Conservation (phyloP, 2,113 vertebrate species). For the Stigmatopora argus region DNA sequence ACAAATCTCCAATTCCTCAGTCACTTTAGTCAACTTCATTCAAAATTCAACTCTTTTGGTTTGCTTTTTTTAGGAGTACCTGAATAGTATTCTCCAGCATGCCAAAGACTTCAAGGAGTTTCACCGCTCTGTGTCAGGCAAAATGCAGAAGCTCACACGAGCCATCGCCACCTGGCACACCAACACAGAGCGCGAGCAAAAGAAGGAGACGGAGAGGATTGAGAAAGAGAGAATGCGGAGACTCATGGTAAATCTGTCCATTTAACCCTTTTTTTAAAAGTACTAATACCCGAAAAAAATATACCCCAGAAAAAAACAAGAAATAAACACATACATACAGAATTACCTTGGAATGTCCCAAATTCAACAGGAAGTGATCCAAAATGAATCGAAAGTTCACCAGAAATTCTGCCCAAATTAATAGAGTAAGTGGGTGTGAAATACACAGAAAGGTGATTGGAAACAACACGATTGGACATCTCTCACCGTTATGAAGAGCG, state of each 20-base stretch:
- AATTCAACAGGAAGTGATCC: too few relatives aligned
- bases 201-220: conserved; percentile 95
- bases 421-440: too few relatives aligned
- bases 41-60: background rate
- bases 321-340: too few relatives aligned
- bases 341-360: too few relatives aligned
- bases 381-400: too few relatives aligned
- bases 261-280: too few relatives aligned
- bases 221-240: conserved; percentile 98
- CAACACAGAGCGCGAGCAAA: conserved; percentile 96
- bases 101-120: conserved; percentile 99
- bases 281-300: too few relatives aligned
- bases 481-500: too few relatives aligned
- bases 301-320: too few relatives aligned
- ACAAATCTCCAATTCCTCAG: conserved; percentile 27
- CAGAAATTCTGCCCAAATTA: too few relatives aligned
- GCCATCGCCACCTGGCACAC: conserved; percentile 95
- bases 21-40: conserved; percentile 31
- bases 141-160: conserved; percentile 93
- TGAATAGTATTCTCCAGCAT: conserved; percentile 97
- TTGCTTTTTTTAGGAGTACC: conserved; percentile 80
- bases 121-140: conserved; percentile 90
- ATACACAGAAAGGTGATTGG: too few relatives aligned
- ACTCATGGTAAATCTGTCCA: conserved; percentile 79
- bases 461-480: too few relatives aligned